Evolutionary conservation across 2,797 vertebrate species (phyloP).

Genomic region (Discoglossus pictus): DNA sequence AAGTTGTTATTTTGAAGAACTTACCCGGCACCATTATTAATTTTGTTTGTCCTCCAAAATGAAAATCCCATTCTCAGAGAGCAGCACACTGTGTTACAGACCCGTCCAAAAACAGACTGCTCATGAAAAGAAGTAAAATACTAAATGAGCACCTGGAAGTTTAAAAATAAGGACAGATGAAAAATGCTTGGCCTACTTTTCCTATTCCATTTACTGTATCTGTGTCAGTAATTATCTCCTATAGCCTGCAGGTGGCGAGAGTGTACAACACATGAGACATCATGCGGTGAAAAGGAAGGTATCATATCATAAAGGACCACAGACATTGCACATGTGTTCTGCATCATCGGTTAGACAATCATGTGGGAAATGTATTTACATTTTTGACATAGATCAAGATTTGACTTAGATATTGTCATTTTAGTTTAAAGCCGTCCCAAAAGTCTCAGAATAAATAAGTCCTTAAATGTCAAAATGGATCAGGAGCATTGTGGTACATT

Average conservation of each 20-base stretch:
- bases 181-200: constrained; percentile 19
- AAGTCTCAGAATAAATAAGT: too few relatives aligned
- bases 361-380: too few relatives aligned
- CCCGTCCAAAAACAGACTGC: constrained; percentile 5
- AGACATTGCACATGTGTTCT: too few relatives aligned
- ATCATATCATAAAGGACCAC: too few relatives aligned
- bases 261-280: neutral
- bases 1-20: neutral
- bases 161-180: neutral
- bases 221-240: neutral
- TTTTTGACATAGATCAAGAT: too few relatives aligned
- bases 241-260: neutral
- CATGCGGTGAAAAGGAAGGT: too few relatives aligned
- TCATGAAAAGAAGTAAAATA: neutral
- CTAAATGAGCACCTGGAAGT: neutral
- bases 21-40: neutral
- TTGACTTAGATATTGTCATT: too few relatives aligned
- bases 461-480: too few relatives aligned
- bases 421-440: too few relatives aligned
- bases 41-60: neutral
- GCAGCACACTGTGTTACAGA: constrained; percentile 15
- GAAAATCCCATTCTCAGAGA: neutral
- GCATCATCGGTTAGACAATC: too few relatives aligned
- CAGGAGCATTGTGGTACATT: too few relatives aligned
- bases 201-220: neutral